Evolutionary conservation across 2,797 vertebrate genomes (phyloP).

Genomic region (Enteromius argenteus): DNA sequence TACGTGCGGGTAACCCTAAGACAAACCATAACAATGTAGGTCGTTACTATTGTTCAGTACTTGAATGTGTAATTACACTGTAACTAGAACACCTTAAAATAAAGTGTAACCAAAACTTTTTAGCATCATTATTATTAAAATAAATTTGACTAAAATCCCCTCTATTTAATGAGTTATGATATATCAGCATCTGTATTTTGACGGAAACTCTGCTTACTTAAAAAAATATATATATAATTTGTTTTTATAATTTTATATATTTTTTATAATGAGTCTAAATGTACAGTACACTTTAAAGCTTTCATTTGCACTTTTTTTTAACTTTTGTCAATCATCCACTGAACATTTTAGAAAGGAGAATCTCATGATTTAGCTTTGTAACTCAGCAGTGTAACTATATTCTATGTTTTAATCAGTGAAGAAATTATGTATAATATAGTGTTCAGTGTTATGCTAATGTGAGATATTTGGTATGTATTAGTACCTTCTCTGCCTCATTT

Average conservation of each 20-base stretch:
- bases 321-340: not conserved
- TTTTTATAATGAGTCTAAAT: not conserved
- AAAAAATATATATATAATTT: too few species aligned
- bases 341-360: not conserved
- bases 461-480: not conserved
- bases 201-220: not conserved
- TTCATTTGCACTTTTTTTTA: not conserved
- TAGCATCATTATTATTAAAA: not conserved
- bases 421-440: not conserved
- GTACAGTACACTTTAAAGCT: not conserved
- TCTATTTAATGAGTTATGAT: not conserved
- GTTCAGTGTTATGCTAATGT: not conserved
- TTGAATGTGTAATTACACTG: not conserved
- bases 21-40: not conserved
- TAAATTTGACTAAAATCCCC: not conserved
- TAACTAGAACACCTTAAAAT: not conserved
- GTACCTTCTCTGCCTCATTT: not conserved
- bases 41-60: not conserved
- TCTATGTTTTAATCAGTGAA: not conserved
- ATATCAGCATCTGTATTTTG: not conserved
- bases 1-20: not conserved
- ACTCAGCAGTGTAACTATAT: not conserved
- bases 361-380: not conserved
- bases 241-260: too few species aligned
- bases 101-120: not conserved